Evolutionary conservation across 2,113 vertebrate species (phyloP), one percentile per base, ranked within the genome.

Genomic region (Lagenorhynchus albirostris): DNA sequence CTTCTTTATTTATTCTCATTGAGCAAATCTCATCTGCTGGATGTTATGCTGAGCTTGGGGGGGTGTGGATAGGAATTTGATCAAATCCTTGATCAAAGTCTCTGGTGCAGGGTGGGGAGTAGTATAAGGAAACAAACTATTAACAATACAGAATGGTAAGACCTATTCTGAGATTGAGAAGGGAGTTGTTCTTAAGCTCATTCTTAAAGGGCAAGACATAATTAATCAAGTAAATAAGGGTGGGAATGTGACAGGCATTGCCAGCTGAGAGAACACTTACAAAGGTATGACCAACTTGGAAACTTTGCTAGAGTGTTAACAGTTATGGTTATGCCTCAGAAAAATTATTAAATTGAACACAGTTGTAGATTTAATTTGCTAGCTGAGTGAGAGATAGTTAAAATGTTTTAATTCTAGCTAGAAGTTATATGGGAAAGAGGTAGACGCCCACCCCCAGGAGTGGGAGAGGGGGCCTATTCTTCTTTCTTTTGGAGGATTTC

Each of bases 181-280:
- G 31, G 67, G 25, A 93, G 47, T 36, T 74, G n/a, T 91, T 93
- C 50, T 90, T 90, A 74, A 90, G 50, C 44, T 89, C 41, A 85
- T 95, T 94, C 67, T 95, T 95, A 94, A 89, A 83, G 87, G 21
- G 82, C 14, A 89, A 86, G 70, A 95, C 36, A 77, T 93, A 88
- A 65, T 81, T 68, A n/a, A 67, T 31, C 18, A 90, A 74, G 41
- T 94, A 90, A 85, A 44, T 77, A 86, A 86, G 73, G 25, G 53
- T 92, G 62, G 53, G 80, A 26, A 82, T 83, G n/a, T 92, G 58
- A 60, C 29, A 53, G 63, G 7, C 44, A 77, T 82, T 77, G 31
- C 26, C 65, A 95, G 6, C 41, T 89, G 79, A 89, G 63, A 92
- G 96, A 80, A 84, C 3, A 85, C 58, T 47, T 80, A 26, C 3